Conservation (phyloP, 1,140 invertebrate species). For the Nasonia giraulti region DNA sequence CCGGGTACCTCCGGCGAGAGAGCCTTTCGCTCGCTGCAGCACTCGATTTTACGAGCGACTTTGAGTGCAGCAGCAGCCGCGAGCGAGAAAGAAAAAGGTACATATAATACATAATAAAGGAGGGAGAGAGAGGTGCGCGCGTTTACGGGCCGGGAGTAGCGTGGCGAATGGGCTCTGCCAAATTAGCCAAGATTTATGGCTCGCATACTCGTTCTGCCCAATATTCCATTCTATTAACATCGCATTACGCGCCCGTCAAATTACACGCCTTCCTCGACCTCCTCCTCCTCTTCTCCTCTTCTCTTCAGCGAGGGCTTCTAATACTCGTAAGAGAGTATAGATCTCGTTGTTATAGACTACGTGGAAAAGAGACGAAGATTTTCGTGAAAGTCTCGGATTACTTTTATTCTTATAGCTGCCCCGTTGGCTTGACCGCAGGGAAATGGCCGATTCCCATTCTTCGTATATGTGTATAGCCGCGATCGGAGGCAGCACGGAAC, state of each 20-base stretch:
- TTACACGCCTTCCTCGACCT: conserved; percentile 59
- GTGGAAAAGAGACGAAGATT: no score
- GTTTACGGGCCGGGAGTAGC: conserved; percentile 54
- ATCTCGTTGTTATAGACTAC: no score
- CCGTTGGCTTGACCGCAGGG: neutral
- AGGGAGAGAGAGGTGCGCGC: conserved; percentile 43
- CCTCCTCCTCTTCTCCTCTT: neutral
- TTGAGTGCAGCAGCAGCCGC: conserved; percentile 45
- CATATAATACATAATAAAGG: conserved; percentile 50
- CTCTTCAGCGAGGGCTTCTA: no score
- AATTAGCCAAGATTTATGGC: conserved; percentile 72
- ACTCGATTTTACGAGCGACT: conserved; percentile 56
- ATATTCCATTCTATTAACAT: conserved; percentile 73
- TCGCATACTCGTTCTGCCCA: conserved; percentile 54
- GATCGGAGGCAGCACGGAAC: conserved; percentile 57
- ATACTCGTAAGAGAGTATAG: no score
- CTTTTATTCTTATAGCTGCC: no score
- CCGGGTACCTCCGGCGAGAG: neutral
- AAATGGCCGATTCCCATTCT: neutral
- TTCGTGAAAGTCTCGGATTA: no score
- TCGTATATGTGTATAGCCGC: neutral
- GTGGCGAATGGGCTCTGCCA: conserved; percentile 66
- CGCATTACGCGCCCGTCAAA: conserved; percentile 69
- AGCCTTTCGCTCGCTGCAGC: conserved; percentile 41
- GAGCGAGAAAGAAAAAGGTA: conserved; percentile 28